Evolutionary conservation across 2,888 invertebrate species (phyloP), one percentile per base, ranked within the genome.

Genomic region (Yponomeuta evonymella): DNA sequence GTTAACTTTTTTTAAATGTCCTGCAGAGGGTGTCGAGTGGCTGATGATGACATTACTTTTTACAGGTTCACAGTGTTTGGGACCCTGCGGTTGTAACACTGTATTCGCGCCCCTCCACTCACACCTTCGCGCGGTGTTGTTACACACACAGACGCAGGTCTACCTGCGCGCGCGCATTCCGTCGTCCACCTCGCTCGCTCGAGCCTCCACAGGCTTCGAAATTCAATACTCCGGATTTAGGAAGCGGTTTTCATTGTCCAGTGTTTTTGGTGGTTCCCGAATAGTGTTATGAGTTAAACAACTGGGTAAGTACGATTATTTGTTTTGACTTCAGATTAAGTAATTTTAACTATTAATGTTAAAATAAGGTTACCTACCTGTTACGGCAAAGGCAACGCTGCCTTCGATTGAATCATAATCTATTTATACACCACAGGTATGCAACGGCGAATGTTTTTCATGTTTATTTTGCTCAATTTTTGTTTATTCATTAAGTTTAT

Each of bases 101-200:
- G 63, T 62, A 70, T 30, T 2, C 36, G 62, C 51, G 48, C 68
- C 23, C 12, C 68, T 48, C 51, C 68, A 68, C 68, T 15, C 30
- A 68, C 48, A 68, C 51, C 15, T 36, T 36, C 11, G 67, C 33
- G 33, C 36, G 48, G n/a, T 10, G 30, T 48, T 51, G 48, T 36
- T 73, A 78, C 81, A 72, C 79, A 79, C 75, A 82, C 83, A 73
- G 73, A 71, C 73, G 75, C 75, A 74, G 75, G 79, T 81, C 80
- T 89, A 90, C 90, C 89, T 90, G 91, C 90, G 91, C 90, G 79
- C 77, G 91, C 88, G 90, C 91, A 91, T 91, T 91, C 90, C 90
- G 88, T 84, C 84, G 84, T 78, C 81, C 83, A 86, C 87, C 87
- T 84, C 79, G 80, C 87, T 85, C 85, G 87, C 85, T 77, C 85